phyloP scores from a whole-genome alignment of 30 jellyfish, hydroid and myxozoan genomes.

The Turritopsis rubra region DNA sequence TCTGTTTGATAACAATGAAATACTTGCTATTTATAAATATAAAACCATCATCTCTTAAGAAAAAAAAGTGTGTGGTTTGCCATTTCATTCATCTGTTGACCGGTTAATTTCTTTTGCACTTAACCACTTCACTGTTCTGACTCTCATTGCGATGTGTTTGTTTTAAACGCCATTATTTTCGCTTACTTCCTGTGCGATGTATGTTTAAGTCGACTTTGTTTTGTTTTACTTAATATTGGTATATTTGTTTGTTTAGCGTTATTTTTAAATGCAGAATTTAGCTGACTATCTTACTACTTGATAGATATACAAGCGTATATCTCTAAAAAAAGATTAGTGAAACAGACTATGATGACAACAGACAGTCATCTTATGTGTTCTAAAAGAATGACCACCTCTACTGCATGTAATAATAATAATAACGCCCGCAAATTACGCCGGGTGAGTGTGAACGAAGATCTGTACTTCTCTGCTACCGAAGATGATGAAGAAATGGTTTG shows the following conservation, averaged over 20 bases:
- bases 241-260: not conserved
- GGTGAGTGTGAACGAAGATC: constrained; percentile 19
- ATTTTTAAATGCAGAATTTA: not conserved
- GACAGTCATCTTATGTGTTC: not conserved
- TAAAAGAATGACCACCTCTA: not conserved
- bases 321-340: not conserved
- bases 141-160: not conserved
- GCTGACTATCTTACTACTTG: not conserved
- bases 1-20: not conserved
- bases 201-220: not conserved
- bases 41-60: not conserved
- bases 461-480: constrained; percentile 31
- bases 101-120: not conserved
- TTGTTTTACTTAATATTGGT: not conserved
- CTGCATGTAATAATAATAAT: not conserved
- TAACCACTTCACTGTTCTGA: not conserved
- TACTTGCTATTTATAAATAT: not conserved
- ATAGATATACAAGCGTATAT: not conserved
- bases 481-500: constrained; percentile 44
- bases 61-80: not conserved
- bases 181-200: not conserved
- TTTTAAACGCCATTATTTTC: no score
- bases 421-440: not conserved
- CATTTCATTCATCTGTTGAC: not conserved
- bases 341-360: not conserved